phyloP scores from a whole-genome alignment of 2,113 vertebrate species.

The Symphodus melops region DNA sequence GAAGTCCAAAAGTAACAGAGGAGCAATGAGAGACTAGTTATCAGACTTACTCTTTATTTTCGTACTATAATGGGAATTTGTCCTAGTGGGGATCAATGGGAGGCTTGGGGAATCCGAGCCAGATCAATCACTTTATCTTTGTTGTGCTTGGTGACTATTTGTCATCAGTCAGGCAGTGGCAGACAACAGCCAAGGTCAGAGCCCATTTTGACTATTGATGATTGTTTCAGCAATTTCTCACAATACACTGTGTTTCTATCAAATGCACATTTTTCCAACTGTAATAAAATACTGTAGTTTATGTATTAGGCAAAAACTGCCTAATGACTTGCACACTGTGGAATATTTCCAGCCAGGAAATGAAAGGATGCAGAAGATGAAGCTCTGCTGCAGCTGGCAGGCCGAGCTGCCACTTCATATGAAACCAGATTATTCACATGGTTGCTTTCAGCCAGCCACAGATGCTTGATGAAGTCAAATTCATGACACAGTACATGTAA shows the following conservation, averaged over 20 bases:
- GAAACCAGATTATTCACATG: constrained; percentile 52
- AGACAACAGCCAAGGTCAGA: constrained; percentile 64
- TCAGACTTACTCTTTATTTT: neutral
- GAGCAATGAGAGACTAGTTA: too few relatives aligned
- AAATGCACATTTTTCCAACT: constrained; percentile 16
- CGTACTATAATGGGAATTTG: too few relatives aligned
- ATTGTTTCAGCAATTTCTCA: neutral
- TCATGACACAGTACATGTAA: neutral
- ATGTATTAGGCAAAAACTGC: neutral
- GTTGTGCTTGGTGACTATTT: constrained; percentile 49
- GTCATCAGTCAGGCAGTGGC: constrained; percentile 53
- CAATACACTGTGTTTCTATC: constrained; percentile 36
- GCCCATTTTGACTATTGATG: constrained; percentile 33
- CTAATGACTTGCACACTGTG: too few relatives aligned
- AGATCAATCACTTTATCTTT: constrained; percentile 53
- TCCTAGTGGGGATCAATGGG: constrained; percentile 10
- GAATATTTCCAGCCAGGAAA: neutral
- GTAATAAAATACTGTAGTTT: neutral
- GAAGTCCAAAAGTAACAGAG: neutral
- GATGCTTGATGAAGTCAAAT: constrained; percentile 23
- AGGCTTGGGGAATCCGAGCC: constrained; percentile 13
- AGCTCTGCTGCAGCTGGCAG: constrained; percentile 44
- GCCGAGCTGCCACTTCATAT: constrained; percentile 44
- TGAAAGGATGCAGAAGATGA: constrained; percentile 29
- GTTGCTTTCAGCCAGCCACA: constrained; percentile 25